Percentiles rank a stretch among this genome's conserved stretches.
Conservation (phyloP, 1,140 invertebrate genomes). For the Drosophila mojavensis region DNA sequence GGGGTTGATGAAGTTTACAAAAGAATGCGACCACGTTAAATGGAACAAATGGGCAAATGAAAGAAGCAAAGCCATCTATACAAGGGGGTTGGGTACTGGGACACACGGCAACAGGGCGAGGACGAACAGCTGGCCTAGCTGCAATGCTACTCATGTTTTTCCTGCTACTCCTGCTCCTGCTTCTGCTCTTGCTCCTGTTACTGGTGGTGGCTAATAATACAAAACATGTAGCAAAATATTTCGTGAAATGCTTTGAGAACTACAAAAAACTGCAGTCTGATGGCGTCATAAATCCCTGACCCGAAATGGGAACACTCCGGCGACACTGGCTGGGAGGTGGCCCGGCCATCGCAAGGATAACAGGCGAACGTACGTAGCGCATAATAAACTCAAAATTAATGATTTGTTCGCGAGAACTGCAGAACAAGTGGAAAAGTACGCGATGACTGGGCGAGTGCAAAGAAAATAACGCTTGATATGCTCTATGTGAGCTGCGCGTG, state of each 20-base stretch:
- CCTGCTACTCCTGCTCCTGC: not conserved
- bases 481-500: slow-evolving; percentile 6
- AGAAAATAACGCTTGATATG: not conserved
- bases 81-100: slow-evolving; percentile 6
- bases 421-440: slow-evolving; percentile 73
- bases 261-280: slow-evolving; percentile 59
- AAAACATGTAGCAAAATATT: slow-evolving; percentile 75
- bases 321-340: not conserved
- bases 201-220: slow-evolving; percentile 57
- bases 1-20: slow-evolving; percentile 49
- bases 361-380: slow-evolving; percentile 28
- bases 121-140: slow-evolving; percentile 24
- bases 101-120: not conserved
- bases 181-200: not conserved
- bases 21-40: slow-evolving; percentile 66
- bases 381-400: slow-evolving; percentile 73
- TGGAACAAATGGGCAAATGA: slow-evolving; percentile 59
- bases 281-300: slow-evolving; percentile 68
- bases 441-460: slow-evolving; percentile 17
- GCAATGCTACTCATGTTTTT: not conserved
- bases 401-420: slow-evolving; percentile 60
- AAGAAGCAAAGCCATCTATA: not conserved
- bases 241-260: slow-evolving; percentile 30
- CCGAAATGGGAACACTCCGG: slow-evolving; percentile 23
- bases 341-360: slow-evolving; percentile 44